phyloP scores from a whole-genome alignment of 2,888 invertebrate genomes.

The Carabus problematicus region DNA sequence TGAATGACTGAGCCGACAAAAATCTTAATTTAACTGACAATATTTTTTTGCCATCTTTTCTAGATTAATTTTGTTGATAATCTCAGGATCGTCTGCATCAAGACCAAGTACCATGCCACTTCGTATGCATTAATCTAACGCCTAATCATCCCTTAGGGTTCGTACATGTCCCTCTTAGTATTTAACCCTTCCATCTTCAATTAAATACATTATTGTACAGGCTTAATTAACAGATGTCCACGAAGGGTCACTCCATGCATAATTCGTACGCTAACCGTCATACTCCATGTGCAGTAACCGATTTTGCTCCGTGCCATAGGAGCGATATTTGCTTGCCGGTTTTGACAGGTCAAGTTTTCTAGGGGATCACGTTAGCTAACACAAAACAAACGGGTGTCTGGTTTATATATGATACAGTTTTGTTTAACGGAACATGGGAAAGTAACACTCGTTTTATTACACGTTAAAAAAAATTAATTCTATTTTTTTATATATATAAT shows the following conservation, averaged over 20 bases:
- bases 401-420: conserved; percentile 36
- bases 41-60: no score
- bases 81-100: no score
- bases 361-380: conserved; percentile 30
- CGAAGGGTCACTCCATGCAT: conserved; percentile 32
- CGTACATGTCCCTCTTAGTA: conserved; percentile 31
- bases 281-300: conserved; percentile 8
- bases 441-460: conserved; percentile 13
- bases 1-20: no score
- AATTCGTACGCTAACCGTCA: conserved; percentile 25
- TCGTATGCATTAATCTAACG: conserved; percentile 28
- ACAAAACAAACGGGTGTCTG: conserved; percentile 34
- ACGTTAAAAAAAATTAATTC: conserved; percentile 20
- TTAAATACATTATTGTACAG: conserved; percentile 33
- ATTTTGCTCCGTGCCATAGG: neutral
- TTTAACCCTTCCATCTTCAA: conserved; percentile 28
- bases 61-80: no score
- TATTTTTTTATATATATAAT: conserved; percentile 28
- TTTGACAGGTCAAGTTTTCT: conserved; percentile 31
- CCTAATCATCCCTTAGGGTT: conserved; percentile 35
- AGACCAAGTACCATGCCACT: conserved; percentile 18
- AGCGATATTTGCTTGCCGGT: neutral
- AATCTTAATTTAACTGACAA: no score
- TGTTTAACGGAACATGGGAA: conserved; percentile 36
- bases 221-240: conserved; percentile 39